phyloP scores from a whole-genome alignment of 2,888 invertebrate genomes.

The Osmoderma eremita region DNA sequence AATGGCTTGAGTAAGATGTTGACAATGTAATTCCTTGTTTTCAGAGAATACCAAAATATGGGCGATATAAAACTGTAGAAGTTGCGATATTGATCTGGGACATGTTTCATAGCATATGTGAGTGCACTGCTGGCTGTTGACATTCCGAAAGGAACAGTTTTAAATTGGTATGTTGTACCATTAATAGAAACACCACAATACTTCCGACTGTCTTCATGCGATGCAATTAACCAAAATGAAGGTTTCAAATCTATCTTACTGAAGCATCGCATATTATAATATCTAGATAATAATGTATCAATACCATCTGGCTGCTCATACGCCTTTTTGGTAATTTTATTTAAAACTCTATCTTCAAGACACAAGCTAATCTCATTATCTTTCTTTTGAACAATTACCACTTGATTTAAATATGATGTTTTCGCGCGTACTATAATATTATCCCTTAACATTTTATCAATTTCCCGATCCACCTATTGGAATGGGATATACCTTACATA shows the following conservation, averaged over 20 bases:
- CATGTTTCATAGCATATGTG: neutral
- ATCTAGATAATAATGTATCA: neutral
- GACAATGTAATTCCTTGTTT: too few species aligned
- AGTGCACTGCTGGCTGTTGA: neutral
- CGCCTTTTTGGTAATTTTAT: neutral
- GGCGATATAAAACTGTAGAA: neutral
- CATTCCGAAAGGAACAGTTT: constrained; percentile 8
- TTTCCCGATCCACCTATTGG: constrained; percentile 13
- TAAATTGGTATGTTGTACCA: constrained; percentile 6
- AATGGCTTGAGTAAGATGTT: too few species aligned
- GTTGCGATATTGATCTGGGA: neutral
- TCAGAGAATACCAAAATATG: neutral
- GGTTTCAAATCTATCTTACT: too few species aligned
- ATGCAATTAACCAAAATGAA: too few species aligned
- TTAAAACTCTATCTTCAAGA: constrained; percentile 4
- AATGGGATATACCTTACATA: constrained; percentile 15
- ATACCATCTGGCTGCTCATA: neutral
- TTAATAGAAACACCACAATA: constrained; percentile 2
- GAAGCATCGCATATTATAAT: too few species aligned
- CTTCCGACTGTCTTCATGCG: neutral
- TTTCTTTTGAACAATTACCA: constrained; percentile 25
- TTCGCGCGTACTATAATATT: constrained; percentile 3
- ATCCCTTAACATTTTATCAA: neutral
- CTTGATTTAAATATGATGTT: constrained; percentile 9
- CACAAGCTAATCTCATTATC: constrained; percentile 5